phyloP scores from a whole-genome alignment of 1,140 invertebrate genomes.

The Tyrophagus putrescentiae region DNA sequence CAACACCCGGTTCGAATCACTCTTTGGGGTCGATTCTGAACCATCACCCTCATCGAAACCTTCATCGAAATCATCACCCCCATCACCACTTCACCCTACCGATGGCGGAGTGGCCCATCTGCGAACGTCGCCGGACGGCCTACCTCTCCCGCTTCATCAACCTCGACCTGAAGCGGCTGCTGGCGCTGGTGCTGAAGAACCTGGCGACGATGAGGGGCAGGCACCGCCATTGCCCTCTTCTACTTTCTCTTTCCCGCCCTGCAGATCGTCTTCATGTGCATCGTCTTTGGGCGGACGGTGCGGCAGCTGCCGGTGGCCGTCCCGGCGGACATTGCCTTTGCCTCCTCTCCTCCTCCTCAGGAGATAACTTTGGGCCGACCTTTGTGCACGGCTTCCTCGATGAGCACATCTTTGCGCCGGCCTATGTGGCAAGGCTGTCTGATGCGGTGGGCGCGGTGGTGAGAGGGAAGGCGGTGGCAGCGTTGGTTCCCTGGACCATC shows the following conservation, averaged over 20 bases:
- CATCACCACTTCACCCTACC: neutral
- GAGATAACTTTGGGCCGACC: neutral
- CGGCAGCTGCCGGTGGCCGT: conserved; percentile 63
- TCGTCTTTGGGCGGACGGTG: conserved; percentile 78
- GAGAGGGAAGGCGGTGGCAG: conserved; percentile 24
- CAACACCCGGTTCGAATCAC: neutral
- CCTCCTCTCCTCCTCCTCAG: too few species aligned
- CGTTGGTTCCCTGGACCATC: conserved; percentile 9
- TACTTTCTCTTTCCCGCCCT: conserved; percentile 77
- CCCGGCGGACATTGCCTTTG: neutral
- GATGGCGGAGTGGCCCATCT: conserved; percentile 18
- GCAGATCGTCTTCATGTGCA: conserved; percentile 82
- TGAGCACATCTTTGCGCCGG: neutral
- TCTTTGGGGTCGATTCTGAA: too few species aligned
- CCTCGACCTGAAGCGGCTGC: conserved; percentile 2
- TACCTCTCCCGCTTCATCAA: conserved; percentile 6
- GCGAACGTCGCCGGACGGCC: conserved; percentile 11
- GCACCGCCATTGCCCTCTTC: conserved; percentile 55
- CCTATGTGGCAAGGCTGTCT: neutral
- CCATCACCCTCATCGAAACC: too few species aligned
- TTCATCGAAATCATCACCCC: too few species aligned
- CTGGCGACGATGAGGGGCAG: conserved; percentile 12
- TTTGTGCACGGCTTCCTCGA: conserved; percentile 1
- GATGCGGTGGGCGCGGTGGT: conserved; percentile 21
- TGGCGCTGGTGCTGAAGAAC: conserved; percentile 9